Percentiles rank a stretch among this genome's conserved stretches.
Evolutionary conservation across 92 coral and sea anemone genomes (phyloP).

Genomic region (Epizoanthus rinbou): DNA sequence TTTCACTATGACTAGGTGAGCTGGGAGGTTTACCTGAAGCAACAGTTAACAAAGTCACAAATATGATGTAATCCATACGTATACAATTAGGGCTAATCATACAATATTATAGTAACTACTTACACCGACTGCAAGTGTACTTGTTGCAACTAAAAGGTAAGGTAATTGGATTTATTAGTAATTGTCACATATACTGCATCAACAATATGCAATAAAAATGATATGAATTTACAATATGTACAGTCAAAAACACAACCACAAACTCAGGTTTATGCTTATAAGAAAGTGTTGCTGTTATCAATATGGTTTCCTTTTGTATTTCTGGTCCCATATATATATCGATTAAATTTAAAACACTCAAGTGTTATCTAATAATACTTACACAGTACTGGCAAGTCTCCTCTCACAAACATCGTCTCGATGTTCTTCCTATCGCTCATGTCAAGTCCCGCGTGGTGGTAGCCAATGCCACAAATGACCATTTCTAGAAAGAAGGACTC

Average conservation of each 20-base stretch:
- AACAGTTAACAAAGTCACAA: neutral
- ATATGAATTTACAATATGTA: neutral
- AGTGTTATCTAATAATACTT: constrained; percentile 18
- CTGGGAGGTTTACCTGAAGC: constrained; percentile 91
- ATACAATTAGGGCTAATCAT: no score
- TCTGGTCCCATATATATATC: neutral
- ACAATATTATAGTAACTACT: constrained; percentile 17
- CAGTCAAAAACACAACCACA: neutral
- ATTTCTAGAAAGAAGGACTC: constrained; percentile 61
- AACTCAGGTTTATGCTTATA: neutral
- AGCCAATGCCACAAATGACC: constrained; percentile 94
- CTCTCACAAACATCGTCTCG: constrained; percentile 86
- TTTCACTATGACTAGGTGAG: constrained; percentile 96
- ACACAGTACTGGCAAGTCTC: constrained; percentile 97
- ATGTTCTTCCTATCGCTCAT: constrained; percentile 76
- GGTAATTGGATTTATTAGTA: neutral
- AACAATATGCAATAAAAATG: no score
- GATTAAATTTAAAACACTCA: neutral
- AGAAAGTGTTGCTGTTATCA: neutral
- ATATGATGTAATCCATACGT: neutral
- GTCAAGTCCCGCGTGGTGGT: constrained; percentile 99
- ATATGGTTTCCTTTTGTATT: neutral
- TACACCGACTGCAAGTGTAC: constrained; percentile 99
- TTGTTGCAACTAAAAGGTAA: constrained; percentile 85
- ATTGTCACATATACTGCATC: no score